These are phyloP conservation scores for Eriosoma lanigerum DNA, from an alignment of 1,140 invertebrate species.

Conservation along the genomic window DNA sequence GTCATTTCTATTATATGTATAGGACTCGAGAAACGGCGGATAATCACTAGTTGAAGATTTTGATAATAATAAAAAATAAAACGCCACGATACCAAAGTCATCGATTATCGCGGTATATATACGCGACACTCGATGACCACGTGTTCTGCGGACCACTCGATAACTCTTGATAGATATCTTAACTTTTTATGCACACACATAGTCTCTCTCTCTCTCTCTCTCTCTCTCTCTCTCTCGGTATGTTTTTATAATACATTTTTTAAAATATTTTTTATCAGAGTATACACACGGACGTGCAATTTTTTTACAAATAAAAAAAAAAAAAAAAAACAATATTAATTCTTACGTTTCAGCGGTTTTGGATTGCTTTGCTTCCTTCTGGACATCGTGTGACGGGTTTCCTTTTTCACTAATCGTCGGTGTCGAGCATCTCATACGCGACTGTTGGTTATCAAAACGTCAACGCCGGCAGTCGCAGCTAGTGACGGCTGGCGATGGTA, in stretches of 20 bases:
- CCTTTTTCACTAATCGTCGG: slow-evolving; percentile 2
- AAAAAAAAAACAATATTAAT: too few relatives aligned
- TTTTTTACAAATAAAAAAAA: too few relatives aligned
- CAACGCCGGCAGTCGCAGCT: too few relatives aligned
- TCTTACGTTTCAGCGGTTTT: slow-evolving; percentile 69
- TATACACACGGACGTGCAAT: too few relatives aligned
- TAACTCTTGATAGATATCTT: slow-evolving; percentile 39
- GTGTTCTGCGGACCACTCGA: slow-evolving; percentile 30
- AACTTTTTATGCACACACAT: neutral
- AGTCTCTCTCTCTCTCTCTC: neutral
- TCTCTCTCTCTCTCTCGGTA: neutral
- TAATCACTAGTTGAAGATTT: slow-evolving; percentile 7
- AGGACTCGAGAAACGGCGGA: slow-evolving; percentile 16
- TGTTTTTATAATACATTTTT: slow-evolving; percentile 5
- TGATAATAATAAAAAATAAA: slow-evolving; percentile 9
- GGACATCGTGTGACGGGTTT: slow-evolving; percentile 60
- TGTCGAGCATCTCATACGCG: slow-evolving; percentile 7
- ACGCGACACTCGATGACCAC: slow-evolving; percentile 22
- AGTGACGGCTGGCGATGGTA: neutral
- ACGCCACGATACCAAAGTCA: slow-evolving; percentile 9
- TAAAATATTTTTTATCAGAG: too few relatives aligned
- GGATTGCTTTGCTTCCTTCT: slow-evolving; percentile 69
- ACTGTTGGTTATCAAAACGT: slow-evolving; percentile 12
- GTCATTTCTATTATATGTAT: neutral
- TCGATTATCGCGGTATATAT: slow-evolving; percentile 20